Base-by-base conservation (phyloP, 2,888 invertebrate genomes). In the Acleris holmiana region DNA sequence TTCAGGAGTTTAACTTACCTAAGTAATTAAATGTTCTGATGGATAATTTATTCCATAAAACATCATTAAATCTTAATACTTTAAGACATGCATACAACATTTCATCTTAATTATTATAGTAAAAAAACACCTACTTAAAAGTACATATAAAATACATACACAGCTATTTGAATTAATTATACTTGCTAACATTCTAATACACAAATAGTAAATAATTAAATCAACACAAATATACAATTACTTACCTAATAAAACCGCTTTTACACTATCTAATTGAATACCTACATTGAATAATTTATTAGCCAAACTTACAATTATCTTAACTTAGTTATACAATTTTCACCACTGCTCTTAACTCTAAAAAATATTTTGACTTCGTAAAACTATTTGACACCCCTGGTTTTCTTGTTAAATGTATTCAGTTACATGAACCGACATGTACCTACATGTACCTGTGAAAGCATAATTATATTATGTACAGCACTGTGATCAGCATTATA, bases 201-300 rank as follows among this genome's bases (percentile, higher is more conserved):
- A 35, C 35, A 35, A 35, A 13, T 13, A 35, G 13, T 35, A 29
- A 10, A 29, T 29, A 44, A 44, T n/a, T 2, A 44, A n/a, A 44
- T 44, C 2, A 17, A 44, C 44, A 44, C 6, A 44, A 44, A 44
- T 44, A 17, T 17, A 44, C 44, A 44, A 17, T 35, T 35, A 25
- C 25, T 25, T 29, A 25, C 25, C 8, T 25, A 35, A 53, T 68
- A 57, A 67, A 58, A 61, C 61, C 48, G 60, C 61, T 68, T 58
- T 64, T 58, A 64, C 63, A 64, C 57, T 58, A 64, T 49, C 10
- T 4, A 35, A 19, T 25, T 19, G 10, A 29, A 56, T 18, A 17
- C n/a, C n/a, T n/a, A n/a, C 10, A 19, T 47, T 19, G 19, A 47
- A 19, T 10, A 19, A 17, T 17, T 18, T 17, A 19, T 8, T 18